Evolutionary conservation across 92 coral and sea anemone genomes (phyloP).

Genomic region (Siderastrea radians): DNA sequence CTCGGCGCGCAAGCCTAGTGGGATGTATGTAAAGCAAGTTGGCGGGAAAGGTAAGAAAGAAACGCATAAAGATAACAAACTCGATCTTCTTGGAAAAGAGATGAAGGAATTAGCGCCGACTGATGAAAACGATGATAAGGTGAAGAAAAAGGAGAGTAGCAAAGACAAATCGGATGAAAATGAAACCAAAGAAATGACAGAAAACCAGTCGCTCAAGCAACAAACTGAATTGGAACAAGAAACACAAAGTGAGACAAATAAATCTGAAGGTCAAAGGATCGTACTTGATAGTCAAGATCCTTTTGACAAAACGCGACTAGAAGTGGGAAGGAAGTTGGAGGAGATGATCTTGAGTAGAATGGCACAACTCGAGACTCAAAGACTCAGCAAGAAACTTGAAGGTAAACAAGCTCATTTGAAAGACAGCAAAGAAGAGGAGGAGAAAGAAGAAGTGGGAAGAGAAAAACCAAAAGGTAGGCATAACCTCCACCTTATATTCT

Average conservation of each 20-base stretch:
- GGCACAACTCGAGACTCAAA: constrained; percentile 21
- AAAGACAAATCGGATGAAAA: background rate
- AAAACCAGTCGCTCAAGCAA: background rate
- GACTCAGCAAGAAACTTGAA: background rate
- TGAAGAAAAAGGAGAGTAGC: background rate
- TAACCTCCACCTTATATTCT: too few species aligned
- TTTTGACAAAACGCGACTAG: constrained; percentile 37
- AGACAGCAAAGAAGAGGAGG: background rate
- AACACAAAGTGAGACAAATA: background rate
- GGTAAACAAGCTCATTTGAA: constrained; percentile 14
- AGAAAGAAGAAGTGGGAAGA: background rate
- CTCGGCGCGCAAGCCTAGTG: background rate
- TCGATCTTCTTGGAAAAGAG: constrained; percentile 27
- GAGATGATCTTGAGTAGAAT: constrained; percentile 41
- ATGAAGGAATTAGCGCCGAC: constrained; percentile 36
- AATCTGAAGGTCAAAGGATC: background rate
- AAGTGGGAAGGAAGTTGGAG: constrained; percentile 38
- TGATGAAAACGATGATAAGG: background rate
- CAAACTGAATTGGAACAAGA: background rate
- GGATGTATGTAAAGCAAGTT: background rate
- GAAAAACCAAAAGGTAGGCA: constrained; percentile 8
- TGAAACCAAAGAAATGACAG: background rate
- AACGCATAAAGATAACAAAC: background rate
- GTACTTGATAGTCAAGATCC: constrained; percentile 14
- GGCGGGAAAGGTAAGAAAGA: background rate